A percentile compares a stretch with the other conserved stretches of the same genome.
phyloP scores from a whole-genome alignment of 2,113 vertebrate species.

The Ailuropoda melanoleuca region DNA sequence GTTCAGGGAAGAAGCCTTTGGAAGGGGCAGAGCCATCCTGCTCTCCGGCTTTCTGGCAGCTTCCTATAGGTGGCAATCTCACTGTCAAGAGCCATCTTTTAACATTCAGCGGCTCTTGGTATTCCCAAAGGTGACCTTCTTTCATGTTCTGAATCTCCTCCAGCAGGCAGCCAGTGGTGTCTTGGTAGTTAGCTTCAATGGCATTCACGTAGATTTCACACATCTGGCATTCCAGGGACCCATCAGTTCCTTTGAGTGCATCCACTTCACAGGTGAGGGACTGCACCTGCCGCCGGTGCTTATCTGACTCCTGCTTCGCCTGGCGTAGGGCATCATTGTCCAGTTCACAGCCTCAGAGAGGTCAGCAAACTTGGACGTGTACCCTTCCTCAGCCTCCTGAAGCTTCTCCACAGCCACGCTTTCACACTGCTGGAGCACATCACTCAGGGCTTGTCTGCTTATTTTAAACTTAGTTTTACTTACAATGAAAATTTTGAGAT shows the following conservation, averaged over 20 bases:
- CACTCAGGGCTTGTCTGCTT: slow-evolving; percentile 87
- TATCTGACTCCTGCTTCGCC: slow-evolving; percentile 94
- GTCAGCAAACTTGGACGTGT: slow-evolving; percentile 98
- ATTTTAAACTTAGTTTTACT: background rate
- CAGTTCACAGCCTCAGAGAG: slow-evolving; percentile 93
- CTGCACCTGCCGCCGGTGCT: slow-evolving; percentile 95
- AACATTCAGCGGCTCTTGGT: slow-evolving; percentile 96
- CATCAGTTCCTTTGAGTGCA: slow-evolving; percentile 94
- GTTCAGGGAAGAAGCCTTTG: slow-evolving; percentile 91
- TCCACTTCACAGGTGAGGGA: slow-evolving; percentile 95
- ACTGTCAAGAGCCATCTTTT: slow-evolving; percentile 98
- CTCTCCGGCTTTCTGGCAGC: slow-evolving; percentile 96
- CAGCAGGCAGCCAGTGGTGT: slow-evolving; percentile 91
- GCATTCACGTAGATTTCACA: slow-evolving; percentile 94
- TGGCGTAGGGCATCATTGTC: slow-evolving; percentile 93
- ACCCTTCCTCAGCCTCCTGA: slow-evolving; percentile 96
- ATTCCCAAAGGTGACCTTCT: slow-evolving; percentile 95
- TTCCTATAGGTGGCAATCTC: slow-evolving; percentile 98
- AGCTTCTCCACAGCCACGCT: slow-evolving; percentile 96
- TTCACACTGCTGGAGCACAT: slow-evolving; percentile 95
- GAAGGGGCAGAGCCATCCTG: slow-evolving; percentile 94
- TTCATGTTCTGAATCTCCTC: slow-evolving; percentile 97
- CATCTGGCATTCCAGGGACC: slow-evolving; percentile 96
- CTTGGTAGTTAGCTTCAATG: slow-evolving; percentile 92
- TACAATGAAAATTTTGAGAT: background rate